Percentiles rank a stretch among this genome's conserved stretches.
Evolutionary conservation across 2,113 vertebrate genomes (phyloP).

Genomic region (Uria aalge): DNA sequence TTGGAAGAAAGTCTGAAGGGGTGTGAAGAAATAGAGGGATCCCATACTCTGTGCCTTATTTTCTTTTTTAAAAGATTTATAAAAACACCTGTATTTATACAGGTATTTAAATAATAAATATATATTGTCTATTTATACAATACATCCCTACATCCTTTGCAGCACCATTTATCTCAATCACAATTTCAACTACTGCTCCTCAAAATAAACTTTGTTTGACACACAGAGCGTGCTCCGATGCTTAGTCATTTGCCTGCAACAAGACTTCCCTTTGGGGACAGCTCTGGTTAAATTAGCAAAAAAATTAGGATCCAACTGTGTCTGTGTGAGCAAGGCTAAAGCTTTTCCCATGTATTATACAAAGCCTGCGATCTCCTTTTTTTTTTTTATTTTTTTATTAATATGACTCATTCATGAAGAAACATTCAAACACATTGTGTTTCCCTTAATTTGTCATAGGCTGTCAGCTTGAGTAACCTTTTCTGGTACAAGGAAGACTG

Average conservation of each 20-base stretch:
- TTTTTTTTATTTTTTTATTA: background rate
- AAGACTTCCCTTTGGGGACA: background rate
- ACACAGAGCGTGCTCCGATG: background rate
- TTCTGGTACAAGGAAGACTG: background rate
- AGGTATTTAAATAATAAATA: too few relatives aligned
- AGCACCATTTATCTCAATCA: background rate
- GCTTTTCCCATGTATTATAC: slow-evolving; percentile 7
- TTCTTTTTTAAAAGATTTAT: background rate
- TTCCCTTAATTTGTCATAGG: slow-evolving; percentile 17
- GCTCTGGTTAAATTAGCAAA: slow-evolving; percentile 4
- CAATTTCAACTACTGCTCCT: background rate
- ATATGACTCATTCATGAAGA: slow-evolving; percentile 53
- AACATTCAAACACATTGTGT: background rate
- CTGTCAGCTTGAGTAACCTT: background rate
- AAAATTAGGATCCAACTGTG: background rate
- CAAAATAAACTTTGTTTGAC: background rate
- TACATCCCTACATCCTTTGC: background rate
- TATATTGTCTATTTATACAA: background rate
- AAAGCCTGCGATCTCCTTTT: background rate
- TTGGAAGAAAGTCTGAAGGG: background rate
- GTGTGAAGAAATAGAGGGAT: background rate
- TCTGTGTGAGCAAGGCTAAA: background rate
- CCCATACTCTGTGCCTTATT: background rate
- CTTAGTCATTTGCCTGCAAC: background rate
- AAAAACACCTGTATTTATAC: background rate